Evolutionary conservation across 2,113 vertebrate genomes (phyloP), one percentile per base, ranked within the genome.

Genomic region (Carassius auratus): DNA sequence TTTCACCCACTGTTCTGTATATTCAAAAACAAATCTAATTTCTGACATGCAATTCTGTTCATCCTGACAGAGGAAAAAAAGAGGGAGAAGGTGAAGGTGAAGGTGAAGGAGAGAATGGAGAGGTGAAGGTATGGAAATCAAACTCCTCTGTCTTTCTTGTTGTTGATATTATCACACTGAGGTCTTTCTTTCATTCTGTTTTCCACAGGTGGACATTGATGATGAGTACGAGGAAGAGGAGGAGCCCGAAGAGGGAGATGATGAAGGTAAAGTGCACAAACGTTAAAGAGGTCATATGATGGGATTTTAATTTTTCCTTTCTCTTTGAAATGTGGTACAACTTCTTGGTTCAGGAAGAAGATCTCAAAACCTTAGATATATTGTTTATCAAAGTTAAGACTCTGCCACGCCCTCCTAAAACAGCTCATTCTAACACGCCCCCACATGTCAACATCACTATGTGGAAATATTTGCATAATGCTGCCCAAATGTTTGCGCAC

Each of bases 201-300:
- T 76, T 83, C 59, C 48, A 89, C 81, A 96, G 95, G 93, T 92
- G 88, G 93, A 95, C 26, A 91, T 93, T 0, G 94, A 92, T 15
- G 94, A 96, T 69, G 96, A 96, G 69, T 94, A 95, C 86, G 95
- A 96, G 88, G 95, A 95, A 19, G 93, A 96, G 79, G 94, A 95
- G 84, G 94, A 95, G 84, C 94, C 83, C 52, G 94, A 94, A 91
- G 91, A 92, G 92, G 93, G 95, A 91, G 92, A 94, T 92, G 45
- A 94, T 92, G 90, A 91, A 94, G 0, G 90, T 94, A 83, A 91
- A 93, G 26, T 26, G 26, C 26, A 26, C 26, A 26, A 26, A 26
- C 26, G 26, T 26, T 26, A 26, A 26, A 26, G 26, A 26, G 26
- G 26, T 26, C 26, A 26, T 26, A 26, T 26, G 26, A 26, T 26